phyloP scores from a whole-genome alignment of 2,797 vertebrate species.

The Carcharodon carcharias region DNA sequence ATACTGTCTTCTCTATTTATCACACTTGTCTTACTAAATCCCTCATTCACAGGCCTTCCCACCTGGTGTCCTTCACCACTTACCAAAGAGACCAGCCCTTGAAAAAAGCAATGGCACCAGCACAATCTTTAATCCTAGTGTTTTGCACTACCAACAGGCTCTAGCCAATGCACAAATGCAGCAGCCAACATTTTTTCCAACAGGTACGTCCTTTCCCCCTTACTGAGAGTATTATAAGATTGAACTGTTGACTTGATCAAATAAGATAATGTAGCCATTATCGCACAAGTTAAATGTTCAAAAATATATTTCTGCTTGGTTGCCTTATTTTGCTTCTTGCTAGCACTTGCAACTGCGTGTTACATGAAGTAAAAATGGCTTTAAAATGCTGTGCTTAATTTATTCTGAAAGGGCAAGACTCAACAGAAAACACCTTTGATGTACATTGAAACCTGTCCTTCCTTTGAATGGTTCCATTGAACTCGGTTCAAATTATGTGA shows the following conservation, averaged over 20 bases:
- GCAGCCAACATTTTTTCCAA: constrained; percentile 80
- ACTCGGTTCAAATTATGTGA: neutral
- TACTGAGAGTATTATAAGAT: neutral
- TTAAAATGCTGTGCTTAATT: neutral
- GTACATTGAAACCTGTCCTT: neutral
- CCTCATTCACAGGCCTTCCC: constrained; percentile 73
- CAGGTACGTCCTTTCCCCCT: constrained; percentile 63
- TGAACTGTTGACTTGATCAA: neutral
- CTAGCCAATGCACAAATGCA: constrained; percentile 82
- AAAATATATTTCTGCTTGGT: neutral
- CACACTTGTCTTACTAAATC: constrained; percentile 50
- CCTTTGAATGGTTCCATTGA: constrained; percentile 1
- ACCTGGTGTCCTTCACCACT: constrained; percentile 76
- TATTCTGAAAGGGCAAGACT: constrained; percentile 5
- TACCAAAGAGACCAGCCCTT: constrained; percentile 95
- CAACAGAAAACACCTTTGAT: neutral
- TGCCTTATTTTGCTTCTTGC: neutral
- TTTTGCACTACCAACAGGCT: constrained; percentile 94
- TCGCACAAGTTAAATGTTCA: neutral
- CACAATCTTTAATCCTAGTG: constrained; percentile 79
- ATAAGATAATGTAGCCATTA: neutral
- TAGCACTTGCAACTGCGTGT: neutral
- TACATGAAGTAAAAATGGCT: neutral
- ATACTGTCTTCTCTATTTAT: constrained; percentile 7
- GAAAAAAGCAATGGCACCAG: constrained; percentile 85